Base-by-base conservation (phyloP, 2,797 vertebrate species). In the Fringilla coelebs region DNA sequence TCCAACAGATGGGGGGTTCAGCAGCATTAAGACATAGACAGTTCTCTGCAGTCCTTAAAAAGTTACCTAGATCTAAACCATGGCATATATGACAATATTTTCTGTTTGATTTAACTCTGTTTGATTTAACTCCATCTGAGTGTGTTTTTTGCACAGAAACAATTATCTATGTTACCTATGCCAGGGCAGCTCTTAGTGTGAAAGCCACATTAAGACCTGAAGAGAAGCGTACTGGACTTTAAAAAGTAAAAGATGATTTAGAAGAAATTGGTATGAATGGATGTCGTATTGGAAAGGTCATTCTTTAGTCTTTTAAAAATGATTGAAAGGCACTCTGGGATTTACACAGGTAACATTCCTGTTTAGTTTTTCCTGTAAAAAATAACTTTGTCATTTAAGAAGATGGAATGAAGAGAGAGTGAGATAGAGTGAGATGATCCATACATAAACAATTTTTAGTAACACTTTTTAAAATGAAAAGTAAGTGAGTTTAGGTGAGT, bases 1-100 rank as follows among this genome's bases (percentile, higher is more conserved):
- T 2, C 8, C 0, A 6, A 1, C 19, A 26, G 29, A 45, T 43
- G 17, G 3, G 4, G 2, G 1, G 1, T 22, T 78, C 51, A 46
- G 19, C 10, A 34, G 1, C 25, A 55, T 58, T 77, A 70, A 82
- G 36, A 76, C 1, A 0, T 22, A 74, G 32, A 54, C 1, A 54
- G 25, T 24, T 57, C 34, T 60, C 24, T 34, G 4, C 13, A 40
- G n/a, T 72, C 32, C 24, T 57, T 32, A 36, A 75, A 66, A 85
- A 26, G 5, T 48, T 78, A 40, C n/a, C 5, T 62, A 62, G 76
- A 7, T 41, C 60, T 57, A 46, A 16, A 55, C 11, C 19, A 22
- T 2, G 1, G 13, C 7, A 6, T 14, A n/a, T 17, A 48, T 31
- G 10, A 62, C 8, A 25, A 7, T 66, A 58, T 31, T 83, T 91